A percentile compares a stretch with the other conserved stretches of the same genome.
Conservation (phyloP, 2,113 vertebrate genomes). For the Uria aalge region DNA sequence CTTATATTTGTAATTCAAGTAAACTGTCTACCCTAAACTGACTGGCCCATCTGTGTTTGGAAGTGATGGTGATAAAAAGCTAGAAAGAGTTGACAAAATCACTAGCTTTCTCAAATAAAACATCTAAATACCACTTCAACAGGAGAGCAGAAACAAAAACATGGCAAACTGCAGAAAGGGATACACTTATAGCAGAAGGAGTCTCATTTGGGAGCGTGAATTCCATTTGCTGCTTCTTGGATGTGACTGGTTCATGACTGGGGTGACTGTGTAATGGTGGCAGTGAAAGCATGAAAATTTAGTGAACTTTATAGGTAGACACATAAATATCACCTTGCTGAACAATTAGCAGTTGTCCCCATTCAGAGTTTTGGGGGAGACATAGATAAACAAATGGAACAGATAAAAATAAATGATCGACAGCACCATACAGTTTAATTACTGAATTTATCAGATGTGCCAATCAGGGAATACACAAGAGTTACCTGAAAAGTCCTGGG, state of each 20-base stretch:
- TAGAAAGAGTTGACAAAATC: not conserved
- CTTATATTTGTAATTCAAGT: not conserved
- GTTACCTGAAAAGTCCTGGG: not conserved
- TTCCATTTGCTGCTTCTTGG: not conserved
- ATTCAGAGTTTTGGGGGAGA: not conserved
- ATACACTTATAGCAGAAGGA: not conserved
- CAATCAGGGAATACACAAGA: not conserved
- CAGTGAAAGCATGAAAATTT: not conserved
- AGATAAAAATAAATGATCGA: not conserved
- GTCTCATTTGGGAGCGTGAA: not conserved
- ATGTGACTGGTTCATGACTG: not conserved
- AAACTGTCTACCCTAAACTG: not conserved
- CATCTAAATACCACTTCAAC: not conserved
- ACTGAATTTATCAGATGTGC: not conserved
- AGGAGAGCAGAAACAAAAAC: not conserved
- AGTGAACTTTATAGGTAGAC: not conserved
- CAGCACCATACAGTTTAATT: not conserved
- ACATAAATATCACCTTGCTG: not conserved
- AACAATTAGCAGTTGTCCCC: not conserved
- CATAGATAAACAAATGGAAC: not conserved
- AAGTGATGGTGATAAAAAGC: not conserved
- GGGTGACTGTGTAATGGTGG: not conserved
- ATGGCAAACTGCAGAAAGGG: not conserved
- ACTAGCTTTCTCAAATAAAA: not conserved
- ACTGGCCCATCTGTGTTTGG: not conserved